Base-by-base conservation (phyloP, 2,113 vertebrate genomes). In the Cnemophilus loriae region DNA sequence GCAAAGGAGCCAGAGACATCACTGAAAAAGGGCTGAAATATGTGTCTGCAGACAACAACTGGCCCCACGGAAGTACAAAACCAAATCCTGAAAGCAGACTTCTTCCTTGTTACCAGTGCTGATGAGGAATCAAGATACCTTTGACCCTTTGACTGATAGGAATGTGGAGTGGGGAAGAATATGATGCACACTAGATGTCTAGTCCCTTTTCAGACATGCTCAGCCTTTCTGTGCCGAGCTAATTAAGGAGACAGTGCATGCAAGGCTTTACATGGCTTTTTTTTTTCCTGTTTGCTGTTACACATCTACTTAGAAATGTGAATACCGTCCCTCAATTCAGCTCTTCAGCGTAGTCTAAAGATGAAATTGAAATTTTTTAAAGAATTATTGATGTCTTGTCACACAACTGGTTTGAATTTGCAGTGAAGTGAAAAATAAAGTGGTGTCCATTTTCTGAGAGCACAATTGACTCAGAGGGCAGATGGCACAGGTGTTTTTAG, bases 401-500 rank as follows among this genome's bases (percentile, higher is more conserved):
- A 79, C 44, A 59, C 39, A 74, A 96, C 76, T 55, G 16, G 27
- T 75, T 96, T 90, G 53, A 39, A 64, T 77, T 71, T 92, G 19
- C 39, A 44, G 3, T 63, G 18, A 63, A 67, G 50, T 78, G 76
- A 77, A 84, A 89, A 94, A 84, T 70, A 28, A 73, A 64, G 42
- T 56, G n/a, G 50, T 88, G 59, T 88, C 49, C 16, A 3, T 83
- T 93, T 94, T 71, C 71, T 94, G 42, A 80, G 63, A 80, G 50
- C 42, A 74, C 42, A 30, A 0, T 53, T 92, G 50, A 56, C 55
- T 95, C 55, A 33, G 52, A 93, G 86, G 86, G 71, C 64, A 81
- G 44, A 61, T 90, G 86, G 60, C 60, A 74, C 79, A 94, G 90
- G 56, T 93, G 83, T 88, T 80, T 92, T 81, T 56, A 76, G 85